Base-by-base conservation (phyloP, 2,888 invertebrate species). In the Drosophila buzzatii region DNA sequence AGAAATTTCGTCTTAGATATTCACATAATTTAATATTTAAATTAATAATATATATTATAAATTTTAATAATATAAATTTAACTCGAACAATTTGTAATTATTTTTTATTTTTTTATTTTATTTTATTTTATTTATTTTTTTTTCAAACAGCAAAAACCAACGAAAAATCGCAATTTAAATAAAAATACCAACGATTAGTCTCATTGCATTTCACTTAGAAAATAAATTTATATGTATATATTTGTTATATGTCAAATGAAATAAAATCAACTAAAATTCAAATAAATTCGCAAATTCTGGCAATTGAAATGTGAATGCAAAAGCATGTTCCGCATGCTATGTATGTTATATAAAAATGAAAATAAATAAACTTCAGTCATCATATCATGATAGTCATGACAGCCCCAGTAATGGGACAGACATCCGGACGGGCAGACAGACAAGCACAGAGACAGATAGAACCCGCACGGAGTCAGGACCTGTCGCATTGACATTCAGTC, bases 401-500 rank as follows among this genome's bases (percentile, higher is more conserved):
- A 60, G 60, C 9, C 23, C 55, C 37, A 41, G 37, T 37, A 49
- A 59, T 49, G 27, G 59, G 37, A 39, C 49, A 39, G 39, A 39
- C 58, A 27, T 27, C 23, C 47, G 47, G 35, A 55, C 55, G 12
- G 51, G 45, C 44, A 33, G 27, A 23, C 18, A 37, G 56, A 12
- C 10, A 27, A 10, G 52, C 45, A 45, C 14, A 20, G 1, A 27
- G 53, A 55, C 18, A 31, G 41, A 52, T 41, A 41, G 41, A 65
- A 16, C 65, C 37, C 52, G 10, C 39, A 56, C 33, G 45, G 65
- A 51, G 67, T 44, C 67, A 31, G 41, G 39, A 61, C 16, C 41
- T 56, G 49, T 68, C 68, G 60, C 73, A 51, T 69, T 81, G 84
- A 76, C 79, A 81, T 81, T 81, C 75, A 73, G 59, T 81, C 82